Percentiles rank a stretch among this genome's conserved stretches.
These are phyloP conservation scores for Sebastes oblongus DNA, from an alignment of 2,797 vertebrate genomes.

Conservation along the genomic window DNA sequence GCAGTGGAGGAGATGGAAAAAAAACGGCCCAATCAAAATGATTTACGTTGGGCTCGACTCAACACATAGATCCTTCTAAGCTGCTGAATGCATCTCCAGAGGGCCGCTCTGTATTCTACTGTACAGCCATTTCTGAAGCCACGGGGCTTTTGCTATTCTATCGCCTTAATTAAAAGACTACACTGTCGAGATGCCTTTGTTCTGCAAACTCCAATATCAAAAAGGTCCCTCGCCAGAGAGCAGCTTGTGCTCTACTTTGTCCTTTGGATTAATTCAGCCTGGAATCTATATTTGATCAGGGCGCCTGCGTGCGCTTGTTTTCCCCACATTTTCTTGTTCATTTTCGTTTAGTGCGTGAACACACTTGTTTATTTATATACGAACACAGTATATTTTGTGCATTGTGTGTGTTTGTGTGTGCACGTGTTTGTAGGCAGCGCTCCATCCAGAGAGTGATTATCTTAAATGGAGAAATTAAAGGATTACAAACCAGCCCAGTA, in stretches of 20 bases:
- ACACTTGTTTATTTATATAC: constrained; percentile 26
- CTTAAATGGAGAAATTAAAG: constrained; percentile 86
- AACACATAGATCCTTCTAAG: constrained; percentile 59
- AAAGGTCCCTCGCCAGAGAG: constrained; percentile 54
- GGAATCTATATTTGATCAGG: constrained; percentile 63
- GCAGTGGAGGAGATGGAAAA: constrained; percentile 64
- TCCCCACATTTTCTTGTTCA: constrained; percentile 34
- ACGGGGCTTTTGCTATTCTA: constrained; percentile 58
- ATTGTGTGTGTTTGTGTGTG: constrained; percentile 1
- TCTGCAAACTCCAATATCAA: constrained; percentile 68
- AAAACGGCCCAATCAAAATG: constrained; percentile 69
- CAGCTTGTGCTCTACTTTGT: constrained; percentile 46
- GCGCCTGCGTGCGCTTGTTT: constrained; percentile 14
- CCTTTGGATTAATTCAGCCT: constrained; percentile 59
- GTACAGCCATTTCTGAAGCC: constrained; percentile 50
- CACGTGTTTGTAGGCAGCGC: constrained; percentile 43
- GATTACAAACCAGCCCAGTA: constrained; percentile 77
- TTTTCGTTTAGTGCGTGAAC: constrained; percentile 32
- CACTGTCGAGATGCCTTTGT: constrained; percentile 69
- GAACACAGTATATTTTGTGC: constrained; percentile 25
- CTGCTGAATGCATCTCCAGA: constrained; percentile 60
- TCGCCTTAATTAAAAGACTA: constrained; percentile 72
- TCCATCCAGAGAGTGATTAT: constrained; percentile 78
- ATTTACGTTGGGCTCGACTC: constrained; percentile 66
- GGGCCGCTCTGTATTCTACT: constrained; percentile 44